Evolutionary conservation across 2,888 invertebrate genomes (phyloP), one percentile per base, ranked within the genome.

Genomic region (Tachina lurida): DNA sequence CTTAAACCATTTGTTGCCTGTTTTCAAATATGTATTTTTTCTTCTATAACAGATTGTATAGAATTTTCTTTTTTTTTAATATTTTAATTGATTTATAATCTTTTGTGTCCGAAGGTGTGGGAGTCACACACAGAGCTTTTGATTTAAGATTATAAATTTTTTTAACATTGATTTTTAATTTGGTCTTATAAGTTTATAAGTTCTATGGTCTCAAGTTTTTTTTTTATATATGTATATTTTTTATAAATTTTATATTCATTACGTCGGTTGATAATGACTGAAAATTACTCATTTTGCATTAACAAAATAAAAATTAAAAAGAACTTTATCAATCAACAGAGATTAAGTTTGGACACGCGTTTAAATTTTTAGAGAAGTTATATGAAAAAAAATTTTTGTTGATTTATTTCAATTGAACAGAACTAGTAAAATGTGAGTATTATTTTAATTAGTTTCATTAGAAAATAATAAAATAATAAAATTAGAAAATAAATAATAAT

Each of bases 1-100:
- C 45, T 62, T 70, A 4, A 31, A 22, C 10, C 12, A 43, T 54
- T 62, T 19, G 10, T 9, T 49, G 10, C 3, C 15, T 10, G n/a
- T 49, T 47, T 45, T 56, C 54, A 12, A 17, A 15, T 31, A 31
- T 31, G 5, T 31, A 54, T 43, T 54, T 62, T 56, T 54, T 22
- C 41, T 41, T 47, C 12, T 17, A 43, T 47, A 0, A 7, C 31
- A 31, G 41, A 17, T 39, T 67, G 12, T 45, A 13, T 13, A 12
- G 17, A 49, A 17, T 65, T 49, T 68, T 49, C 8, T 49, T 60
- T 8, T 22, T 5, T 15, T 56, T 65, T 19, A 13, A 15, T 56
- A 19, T 54, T n/a, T 22, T 19, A 78, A 68, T 77, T 78, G 78
- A 70, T 70, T 78, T 71, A 78, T 78, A 45, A 78, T 54, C 52